phyloP scores from a whole-genome alignment of 35 echinoderm and acorn worm species.

The Strongylocentrotus purpuratus region DNA sequence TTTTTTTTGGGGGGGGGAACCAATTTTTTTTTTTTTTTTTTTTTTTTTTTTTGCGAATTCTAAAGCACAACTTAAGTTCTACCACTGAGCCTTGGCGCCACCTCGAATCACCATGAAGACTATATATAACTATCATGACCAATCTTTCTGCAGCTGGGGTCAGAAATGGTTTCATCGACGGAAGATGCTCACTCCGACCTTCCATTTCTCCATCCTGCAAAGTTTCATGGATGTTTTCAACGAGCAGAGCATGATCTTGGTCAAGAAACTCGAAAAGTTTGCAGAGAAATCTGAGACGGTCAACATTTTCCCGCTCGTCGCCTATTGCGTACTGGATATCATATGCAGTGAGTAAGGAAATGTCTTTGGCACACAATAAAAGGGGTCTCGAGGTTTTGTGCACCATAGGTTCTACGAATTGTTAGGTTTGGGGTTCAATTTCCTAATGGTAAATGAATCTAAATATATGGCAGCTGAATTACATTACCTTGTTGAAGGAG shows the following conservation, averaged over 20 bases:
- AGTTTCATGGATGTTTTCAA: slow-evolving; percentile 81
- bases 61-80: too few relatives aligned
- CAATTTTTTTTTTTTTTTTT: too few relatives aligned
- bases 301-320: slow-evolving; percentile 79
- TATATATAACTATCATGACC: too few relatives aligned
- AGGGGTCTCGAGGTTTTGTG: background rate
- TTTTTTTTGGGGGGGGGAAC: too few relatives aligned
- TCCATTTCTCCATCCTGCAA: slow-evolving; percentile 85
- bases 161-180: slow-evolving; percentile 80
- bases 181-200: slow-evolving; percentile 83
- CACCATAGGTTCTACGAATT: background rate
- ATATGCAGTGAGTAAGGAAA: slow-evolving; percentile 75
- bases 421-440: background rate
- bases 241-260: slow-evolving; percentile 73
- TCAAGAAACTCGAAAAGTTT: slow-evolving; percentile 51
- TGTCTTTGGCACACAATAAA: background rate
- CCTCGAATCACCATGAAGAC: background rate
- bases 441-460: background rate
- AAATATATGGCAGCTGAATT: background rate
- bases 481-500: background rate
- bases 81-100: background rate
- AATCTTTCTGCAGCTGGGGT: slow-evolving; percentile 60
- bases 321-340: slow-evolving; percentile 79
- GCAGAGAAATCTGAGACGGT: slow-evolving; percentile 49
- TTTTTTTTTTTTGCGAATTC: background rate